Base-by-base conservation (phyloP, 2,888 invertebrate genomes). In the Lasioglossum malachurum region DNA sequence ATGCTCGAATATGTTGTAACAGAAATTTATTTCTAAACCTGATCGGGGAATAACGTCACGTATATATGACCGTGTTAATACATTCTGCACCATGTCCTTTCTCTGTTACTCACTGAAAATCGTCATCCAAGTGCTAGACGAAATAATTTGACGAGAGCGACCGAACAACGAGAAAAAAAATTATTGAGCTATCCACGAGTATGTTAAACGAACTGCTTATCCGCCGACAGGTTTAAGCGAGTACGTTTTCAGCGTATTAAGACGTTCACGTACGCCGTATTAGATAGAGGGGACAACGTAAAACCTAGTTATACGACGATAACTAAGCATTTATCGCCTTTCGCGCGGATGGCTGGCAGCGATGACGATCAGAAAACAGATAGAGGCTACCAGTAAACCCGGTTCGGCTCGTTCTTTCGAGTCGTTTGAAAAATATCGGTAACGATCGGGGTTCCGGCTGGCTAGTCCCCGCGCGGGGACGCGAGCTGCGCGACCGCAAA, bases 381-480 rank as follows among this genome's bases (percentile, higher is more conserved):
- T 31, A 64, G 64, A 64, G n/a, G 64, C 64, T 19, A 64, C 64
- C 64, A 31, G 64, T 64, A 31, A 64, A 64, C 64, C 64, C 64
- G 64, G 64, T 31, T 64, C 64, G 31, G 64, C 64, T 16, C 31
- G 64, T 64, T 64, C 64, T 64, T 64, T 31, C 38, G 41, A 72
- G 64, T 19, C 19, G 64, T 75, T 57, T 72, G 72, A 72, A 72
- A 72, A 72, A 60, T 73, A 64, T 14, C 75, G 46, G 67, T 64
- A 53, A 64, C 75, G 67, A 75, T 76, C 80, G 80, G 49, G 41
- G 16, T 75, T 64, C 44, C 53, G 64, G 31, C 64, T 64, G 64
- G 31, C 64, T 64, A 19, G 31, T 64, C 27, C 64, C 31, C 31
- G 64, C 31, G 64, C 31, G 16, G 31, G 64, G 64, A 31, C 64